phyloP scores from a whole-genome alignment of 2,888 invertebrate species.

The Netelia virgata region DNA sequence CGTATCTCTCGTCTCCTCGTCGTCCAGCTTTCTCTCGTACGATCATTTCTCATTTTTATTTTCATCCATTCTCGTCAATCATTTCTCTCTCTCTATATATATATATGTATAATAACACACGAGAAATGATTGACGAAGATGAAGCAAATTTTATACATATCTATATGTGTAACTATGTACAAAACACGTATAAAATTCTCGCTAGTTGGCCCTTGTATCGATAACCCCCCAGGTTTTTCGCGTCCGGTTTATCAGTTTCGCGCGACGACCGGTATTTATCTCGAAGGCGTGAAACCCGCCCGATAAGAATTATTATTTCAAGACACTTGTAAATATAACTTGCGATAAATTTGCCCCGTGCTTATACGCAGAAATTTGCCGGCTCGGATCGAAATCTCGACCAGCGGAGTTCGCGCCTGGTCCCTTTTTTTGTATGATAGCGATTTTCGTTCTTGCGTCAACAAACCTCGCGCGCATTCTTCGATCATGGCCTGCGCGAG shows the following conservation, averaged over 20 bases:
- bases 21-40: constrained; percentile 26
- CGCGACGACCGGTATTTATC: background rate
- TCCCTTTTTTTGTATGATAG: no score
- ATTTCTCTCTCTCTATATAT: background rate
- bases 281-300: background rate
- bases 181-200: background rate
- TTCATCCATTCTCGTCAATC: background rate
- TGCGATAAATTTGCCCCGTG: background rate
- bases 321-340: background rate
- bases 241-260: background rate
- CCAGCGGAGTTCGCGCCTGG: background rate
- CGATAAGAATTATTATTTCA: constrained; percentile 31
- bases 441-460: background rate
- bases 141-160: no score
- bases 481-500: constrained; percentile 56
- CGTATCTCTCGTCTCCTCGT: constrained; percentile 13
- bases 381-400: constrained; percentile 1
- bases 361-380: background rate
- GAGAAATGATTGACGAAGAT: no score
- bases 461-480: constrained; percentile 34
- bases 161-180: no score
- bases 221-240: background rate
- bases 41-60: constrained; percentile 43
- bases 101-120: background rate
- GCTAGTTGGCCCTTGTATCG: background rate